Percentiles rank a stretch among this genome's conserved stretches.
Conservation (phyloP, 2,797 vertebrate genomes). For the Esox masquinongy region DNA sequence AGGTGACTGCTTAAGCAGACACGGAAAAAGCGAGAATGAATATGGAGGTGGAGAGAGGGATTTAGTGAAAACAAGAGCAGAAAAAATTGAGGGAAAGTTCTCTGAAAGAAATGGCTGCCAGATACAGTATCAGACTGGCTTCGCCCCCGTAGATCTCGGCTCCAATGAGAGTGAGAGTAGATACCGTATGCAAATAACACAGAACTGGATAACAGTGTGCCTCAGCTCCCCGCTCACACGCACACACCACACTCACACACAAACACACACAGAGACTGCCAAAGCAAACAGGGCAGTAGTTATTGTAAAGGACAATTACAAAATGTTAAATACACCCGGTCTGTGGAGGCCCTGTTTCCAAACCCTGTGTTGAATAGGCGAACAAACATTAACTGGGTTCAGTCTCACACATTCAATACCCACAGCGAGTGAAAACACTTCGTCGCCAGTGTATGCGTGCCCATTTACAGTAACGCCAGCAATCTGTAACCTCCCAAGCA, state of each 20-base stretch:
- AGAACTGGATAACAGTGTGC: too few relatives aligned
- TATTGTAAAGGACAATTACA: slow-evolving; percentile 67
- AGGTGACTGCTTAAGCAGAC: too few relatives aligned
- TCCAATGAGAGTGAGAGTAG: too few relatives aligned
- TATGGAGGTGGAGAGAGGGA: background rate
- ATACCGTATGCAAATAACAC: too few relatives aligned
- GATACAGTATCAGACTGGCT: too few relatives aligned
- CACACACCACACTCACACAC: too few relatives aligned
- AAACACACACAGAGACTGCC: too few relatives aligned
- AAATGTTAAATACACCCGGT: slow-evolving; percentile 51
- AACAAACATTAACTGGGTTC: slow-evolving; percentile 55
- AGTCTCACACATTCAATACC: slow-evolving; percentile 17
- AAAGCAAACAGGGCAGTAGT: slow-evolving; percentile 60
- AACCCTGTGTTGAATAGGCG: slow-evolving; percentile 49
- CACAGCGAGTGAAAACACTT: slow-evolving; percentile 37
- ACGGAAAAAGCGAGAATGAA: background rate
- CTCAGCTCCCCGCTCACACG: too few relatives aligned
- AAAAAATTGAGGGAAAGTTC: too few relatives aligned
- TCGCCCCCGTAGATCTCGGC: too few relatives aligned
- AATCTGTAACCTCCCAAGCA: slow-evolving; percentile 60
- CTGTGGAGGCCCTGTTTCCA: slow-evolving; percentile 43
- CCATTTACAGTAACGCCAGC: slow-evolving; percentile 45
- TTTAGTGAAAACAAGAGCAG: too few relatives aligned
- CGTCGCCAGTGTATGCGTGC: background rate
- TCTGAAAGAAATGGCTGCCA: too few relatives aligned